A percentile compares a stretch with the other conserved stretches of the same genome.
These are phyloP conservation scores for Platichthys flesus DNA, from an alignment of 2,113 vertebrate species.

Conservation along the genomic window DNA sequence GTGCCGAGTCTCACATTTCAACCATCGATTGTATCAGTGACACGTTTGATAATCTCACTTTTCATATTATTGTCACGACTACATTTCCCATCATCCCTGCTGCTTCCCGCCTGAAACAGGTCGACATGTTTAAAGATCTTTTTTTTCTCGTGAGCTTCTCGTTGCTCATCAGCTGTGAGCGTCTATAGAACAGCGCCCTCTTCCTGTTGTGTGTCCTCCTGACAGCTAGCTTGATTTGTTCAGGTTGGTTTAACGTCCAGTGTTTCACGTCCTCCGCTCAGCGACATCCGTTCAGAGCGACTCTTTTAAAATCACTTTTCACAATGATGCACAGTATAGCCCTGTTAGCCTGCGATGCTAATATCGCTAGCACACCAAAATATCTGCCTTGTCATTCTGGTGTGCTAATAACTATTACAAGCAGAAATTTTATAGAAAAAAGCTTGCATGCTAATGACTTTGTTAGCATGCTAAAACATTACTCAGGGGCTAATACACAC, in stretches of 20 bases:
- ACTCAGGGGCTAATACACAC: conserved; percentile 45
- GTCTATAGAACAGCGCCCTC: background rate
- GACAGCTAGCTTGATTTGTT: too few relatives aligned
- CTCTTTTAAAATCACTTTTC: conserved; percentile 12
- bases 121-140: background rate
- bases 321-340: conserved; percentile 2
- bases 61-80: background rate
- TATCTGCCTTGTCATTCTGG: background rate
- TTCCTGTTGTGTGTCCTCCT: conserved; percentile 23
- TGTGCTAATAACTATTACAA: conserved; percentile 22
- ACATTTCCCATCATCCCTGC: conserved; percentile 25
- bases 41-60: background rate
- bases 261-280: too few relatives aligned
- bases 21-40: background rate
- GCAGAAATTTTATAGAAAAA: conserved; percentile 3
- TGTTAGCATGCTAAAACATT: conserved; percentile 47
- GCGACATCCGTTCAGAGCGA: background rate
- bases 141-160: too few relatives aligned
- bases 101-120: background rate
- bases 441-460: conserved; percentile 36
- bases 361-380: conserved; percentile 9
- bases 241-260: too few relatives aligned
- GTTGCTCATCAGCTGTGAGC: too few relatives aligned
- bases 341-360: conserved; percentile 39
- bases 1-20: conserved; percentile 47